A percentile compares a stretch with the other conserved stretches of the same genome.
Conservation (phyloP, 2,888 invertebrate species). For the Ormyrus labotus region DNA sequence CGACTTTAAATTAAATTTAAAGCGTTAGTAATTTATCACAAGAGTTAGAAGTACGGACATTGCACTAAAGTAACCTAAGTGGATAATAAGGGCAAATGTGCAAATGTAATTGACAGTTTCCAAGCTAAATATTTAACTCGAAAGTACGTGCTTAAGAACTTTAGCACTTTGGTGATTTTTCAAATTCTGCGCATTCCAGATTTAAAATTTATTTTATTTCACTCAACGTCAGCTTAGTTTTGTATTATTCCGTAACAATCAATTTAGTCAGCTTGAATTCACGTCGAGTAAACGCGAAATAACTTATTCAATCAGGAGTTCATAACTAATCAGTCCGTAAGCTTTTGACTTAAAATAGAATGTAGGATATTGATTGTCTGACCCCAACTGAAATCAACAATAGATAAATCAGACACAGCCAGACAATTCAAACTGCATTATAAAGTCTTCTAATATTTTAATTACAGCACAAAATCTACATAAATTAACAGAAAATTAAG, state of each 20-base stretch:
- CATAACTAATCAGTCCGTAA: neutral
- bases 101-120: conserved; percentile 16
- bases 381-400: neutral
- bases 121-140: conserved; percentile 26
- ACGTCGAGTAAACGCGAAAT: neutral
- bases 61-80: neutral
- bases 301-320: conserved; percentile 23
- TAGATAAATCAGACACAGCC: no score
- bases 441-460: no score
- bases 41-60: neutral
- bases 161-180: no score
- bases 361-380: neutral
- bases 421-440: no score
- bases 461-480: no score
- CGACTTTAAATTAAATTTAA: neutral
- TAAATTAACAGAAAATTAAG: no score
- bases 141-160: neutral
- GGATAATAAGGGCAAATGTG: conserved; percentile 16
- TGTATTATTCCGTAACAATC: no score
- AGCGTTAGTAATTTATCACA: conserved; percentile 17
- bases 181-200: no score
- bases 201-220: no score
- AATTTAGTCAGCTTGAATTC: neutral
- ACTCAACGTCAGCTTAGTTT: no score
- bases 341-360: conserved; percentile 4